Evolutionary conservation across 2,888 invertebrate species (phyloP).

Genomic region (Tipula confusa): DNA sequence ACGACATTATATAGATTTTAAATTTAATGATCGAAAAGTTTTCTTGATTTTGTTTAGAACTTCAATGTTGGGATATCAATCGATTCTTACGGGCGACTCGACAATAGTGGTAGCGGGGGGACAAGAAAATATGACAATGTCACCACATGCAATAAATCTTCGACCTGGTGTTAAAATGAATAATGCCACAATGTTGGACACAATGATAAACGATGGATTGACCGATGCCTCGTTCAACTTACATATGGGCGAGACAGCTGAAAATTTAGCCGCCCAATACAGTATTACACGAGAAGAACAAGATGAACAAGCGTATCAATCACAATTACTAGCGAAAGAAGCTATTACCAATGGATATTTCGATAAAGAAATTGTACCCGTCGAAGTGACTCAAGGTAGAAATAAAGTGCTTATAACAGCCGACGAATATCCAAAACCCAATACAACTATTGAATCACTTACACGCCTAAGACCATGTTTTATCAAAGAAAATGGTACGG

Average conservation of each 20-base stretch:
- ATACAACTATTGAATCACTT: conserved; percentile 58
- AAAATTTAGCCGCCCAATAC: conserved; percentile 68
- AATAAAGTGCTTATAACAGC: conserved; percentile 51
- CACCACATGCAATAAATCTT: conserved; percentile 63
- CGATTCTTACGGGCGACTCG: conserved; percentile 63
- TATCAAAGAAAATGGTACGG: conserved; percentile 60
- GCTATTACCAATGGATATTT: conserved; percentile 63
- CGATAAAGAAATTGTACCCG: conserved; percentile 65
- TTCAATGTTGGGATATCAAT: conserved; percentile 62
- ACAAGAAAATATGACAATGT: conserved; percentile 76
- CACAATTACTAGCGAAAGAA: conserved; percentile 61
- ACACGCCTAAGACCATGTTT: conserved; percentile 63
- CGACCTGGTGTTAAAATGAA: conserved; percentile 66
- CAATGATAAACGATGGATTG: conserved; percentile 65
- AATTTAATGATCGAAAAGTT: too few species aligned
- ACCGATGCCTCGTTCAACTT: conserved; percentile 68
- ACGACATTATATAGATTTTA: neutral
- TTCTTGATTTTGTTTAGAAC: conserved; percentile 49
- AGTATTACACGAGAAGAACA: conserved; percentile 63
- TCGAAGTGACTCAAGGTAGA: conserved; percentile 53
- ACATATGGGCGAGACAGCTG: conserved; percentile 80
- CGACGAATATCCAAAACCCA: conserved; percentile 68
- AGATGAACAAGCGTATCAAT: conserved; percentile 63
- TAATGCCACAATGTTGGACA: conserved; percentile 58
- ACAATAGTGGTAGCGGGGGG: conserved; percentile 71